Base-by-base conservation (phyloP, 2,797 vertebrate species). In the Petrocephalus schoutedeni region DNA sequence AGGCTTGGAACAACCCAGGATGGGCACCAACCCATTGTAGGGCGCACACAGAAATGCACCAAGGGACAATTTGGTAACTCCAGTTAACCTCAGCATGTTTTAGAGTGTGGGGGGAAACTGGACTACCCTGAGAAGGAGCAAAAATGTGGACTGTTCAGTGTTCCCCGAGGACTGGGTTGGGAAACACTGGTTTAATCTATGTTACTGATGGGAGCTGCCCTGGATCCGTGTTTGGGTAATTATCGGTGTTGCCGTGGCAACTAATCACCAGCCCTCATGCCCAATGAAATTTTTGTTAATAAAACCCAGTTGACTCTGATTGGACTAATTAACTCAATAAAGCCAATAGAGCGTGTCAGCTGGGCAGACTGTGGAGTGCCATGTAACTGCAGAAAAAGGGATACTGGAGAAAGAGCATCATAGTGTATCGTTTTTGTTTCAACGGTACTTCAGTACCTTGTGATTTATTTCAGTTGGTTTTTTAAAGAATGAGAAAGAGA, bases 271-370 rank as follows among this genome's bases (percentile, higher is more conserved):
- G 36, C 32, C 36, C 36, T 3, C 71, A 45, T 77, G 36, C 16
- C 71, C 71, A 77, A 41, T 41, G 36, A 77, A 45, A n/a, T 19
- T 16, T 45, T 45, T 45, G 36, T 19, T 45, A 77, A 45, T 7
- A 77, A 77, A 77, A 9, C 32, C 36, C 71, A 77, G 36, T 67
- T 28, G 54, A 5, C 67, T 23, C 19, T 88, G 89, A 77, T 77
- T 77, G 36, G 16, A 45, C 14, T 77, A 77, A 77, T 77, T 77
- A 77, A 45, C 71, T 77, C 36, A 77, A 77, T 77, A 45, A 77
- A 45, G 71, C 71, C 16, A 19, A 28, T 77, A 45, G 19, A 77
- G 71, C 41, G 19, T 8, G 36, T 77, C 71, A 49, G 71, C 71
- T 77, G 32, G 71, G 36, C 32, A 71, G 64, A 36, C 32, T 16